These are phyloP conservation scores for Drosophila ananassae DNA, from an alignment of 1,140 invertebrate species.

Conservation along the genomic window DNA sequence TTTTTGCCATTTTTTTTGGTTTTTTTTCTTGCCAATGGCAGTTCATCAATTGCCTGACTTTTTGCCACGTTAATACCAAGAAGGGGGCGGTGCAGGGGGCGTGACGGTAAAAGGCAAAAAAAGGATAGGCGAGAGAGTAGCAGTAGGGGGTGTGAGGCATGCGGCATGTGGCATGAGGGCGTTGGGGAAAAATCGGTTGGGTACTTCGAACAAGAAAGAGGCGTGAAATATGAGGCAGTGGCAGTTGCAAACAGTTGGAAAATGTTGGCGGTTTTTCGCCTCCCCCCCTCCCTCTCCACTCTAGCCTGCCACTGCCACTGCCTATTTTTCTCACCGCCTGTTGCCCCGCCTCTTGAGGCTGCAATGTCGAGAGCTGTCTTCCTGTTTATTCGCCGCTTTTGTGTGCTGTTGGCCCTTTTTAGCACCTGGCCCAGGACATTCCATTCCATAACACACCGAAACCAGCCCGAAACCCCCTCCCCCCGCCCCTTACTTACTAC, in stretches of 20 bases:
- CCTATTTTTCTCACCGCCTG: constrained; percentile 5
- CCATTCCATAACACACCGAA: constrained; percentile 20
- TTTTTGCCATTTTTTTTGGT: constrained; percentile 3
- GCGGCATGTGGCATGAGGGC: neutral
- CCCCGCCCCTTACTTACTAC: neutral
- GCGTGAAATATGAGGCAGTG: constrained; percentile 46
- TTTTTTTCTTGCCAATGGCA: constrained; percentile 9
- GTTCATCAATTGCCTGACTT: constrained; percentile 51
- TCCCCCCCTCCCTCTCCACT: neutral
- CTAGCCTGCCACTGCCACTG: neutral
- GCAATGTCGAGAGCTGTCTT: constrained; percentile 41
- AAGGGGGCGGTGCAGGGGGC: too few relatives aligned
- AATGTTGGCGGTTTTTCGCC: constrained; percentile 19
- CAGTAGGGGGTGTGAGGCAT: neutral
- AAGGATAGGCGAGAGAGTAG: neutral
- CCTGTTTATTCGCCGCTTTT: constrained; percentile 41
- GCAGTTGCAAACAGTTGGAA: constrained; percentile 15
- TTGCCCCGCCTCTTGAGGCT: constrained; percentile 2
- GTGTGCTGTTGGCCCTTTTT: constrained; percentile 48
- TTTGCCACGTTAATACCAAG: constrained; percentile 38
- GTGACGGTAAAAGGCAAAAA: neutral
- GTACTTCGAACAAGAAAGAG: constrained; percentile 30
- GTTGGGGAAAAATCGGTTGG: constrained; percentile 1
- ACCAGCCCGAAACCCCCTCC: neutral
- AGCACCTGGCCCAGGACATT: constrained; percentile 50